Base-by-base conservation (phyloP, 2,797 vertebrate genomes). In the Benthosema pterotum region DNA sequence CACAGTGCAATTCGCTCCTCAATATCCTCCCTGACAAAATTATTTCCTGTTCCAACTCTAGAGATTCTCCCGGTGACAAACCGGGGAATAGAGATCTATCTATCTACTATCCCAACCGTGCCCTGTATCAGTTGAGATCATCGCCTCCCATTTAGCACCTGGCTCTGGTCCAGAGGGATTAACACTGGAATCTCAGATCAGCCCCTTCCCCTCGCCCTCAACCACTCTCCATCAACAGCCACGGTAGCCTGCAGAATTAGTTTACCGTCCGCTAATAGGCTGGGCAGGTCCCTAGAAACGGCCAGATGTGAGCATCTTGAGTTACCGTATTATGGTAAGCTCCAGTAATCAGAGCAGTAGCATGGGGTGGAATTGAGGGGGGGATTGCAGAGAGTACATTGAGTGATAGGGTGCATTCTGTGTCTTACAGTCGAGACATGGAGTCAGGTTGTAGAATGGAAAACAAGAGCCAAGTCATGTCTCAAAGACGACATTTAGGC, bases 241-340 rank as follows among this genome's bases (percentile, higher is more conserved):
- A 38, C 32, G 11, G 32, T 15, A 1, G 43, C 45, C 19, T 57
- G 61, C 80, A 64, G 82, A 85, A 73, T 72, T 74, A 83, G 77
- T 74, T 57, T 45, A 9, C 72, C 59, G 68, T 69, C 75, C 49
- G 56, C 42, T 73, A 48, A 57, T 65, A 17, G 46, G 49, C 28
- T 47, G 17, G 19, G 18, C 56, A 63, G 65, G 60, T 68, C 52
- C 38, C 22, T 3, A 52, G 52, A 69, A 65, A 60, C 66, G 61
- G 57, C 14, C 48, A 59, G 47, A 19, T 1, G 3, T 50, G 22
- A 60, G 65, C 28, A 43, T 59, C 55, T 68, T 52, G 25, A 52
- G 51, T 72, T 75, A 63, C 69, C 45, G n/a, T n/a, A n/a, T n/a
- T n/a, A 60, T 12, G 11, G 3, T 8, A 11, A 19, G 46, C 18